These are phyloP conservation scores for Erebia aethiops DNA, from an alignment of 2,888 invertebrate genomes.

Conservation along the genomic window DNA sequence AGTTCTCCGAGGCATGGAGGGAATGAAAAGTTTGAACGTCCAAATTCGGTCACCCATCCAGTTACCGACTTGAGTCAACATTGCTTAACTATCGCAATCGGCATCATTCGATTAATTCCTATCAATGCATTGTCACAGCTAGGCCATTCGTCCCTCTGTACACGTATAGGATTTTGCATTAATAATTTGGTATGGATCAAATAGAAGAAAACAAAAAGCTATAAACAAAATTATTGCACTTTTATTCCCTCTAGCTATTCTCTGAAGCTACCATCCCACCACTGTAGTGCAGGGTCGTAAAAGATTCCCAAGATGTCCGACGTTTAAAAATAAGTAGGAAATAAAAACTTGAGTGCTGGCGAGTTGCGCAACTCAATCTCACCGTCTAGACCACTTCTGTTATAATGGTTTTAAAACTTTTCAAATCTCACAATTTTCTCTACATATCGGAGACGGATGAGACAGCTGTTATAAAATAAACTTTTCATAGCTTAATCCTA, in stretches of 20 bases:
- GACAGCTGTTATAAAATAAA: neutral
- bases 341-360: conserved; percentile 30
- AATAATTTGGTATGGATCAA: too few relatives aligned
- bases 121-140: too few relatives aligned
- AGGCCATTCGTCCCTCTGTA: too few relatives aligned
- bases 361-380: conserved; percentile 31
- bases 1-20: too few relatives aligned
- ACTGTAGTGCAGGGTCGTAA: conserved; percentile 3
- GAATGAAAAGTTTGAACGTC: too few relatives aligned
- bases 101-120: too few relatives aligned
- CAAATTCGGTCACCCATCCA: too few relatives aligned
- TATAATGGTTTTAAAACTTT: conserved; percentile 20
- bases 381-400: conserved; percentile 33
- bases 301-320: conserved; percentile 17
- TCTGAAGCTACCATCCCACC: neutral
- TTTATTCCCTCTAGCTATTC: neutral
- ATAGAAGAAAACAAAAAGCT: too few relatives aligned
- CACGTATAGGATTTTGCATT: too few relatives aligned
- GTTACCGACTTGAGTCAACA: too few relatives aligned
- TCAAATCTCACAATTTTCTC: conserved; percentile 14
- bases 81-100: too few relatives aligned
- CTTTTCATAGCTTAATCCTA: neutral
- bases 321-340: conserved; percentile 29
- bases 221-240: neutral
- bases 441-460: neutral